Evolutionary conservation across 2,888 invertebrate genomes (phyloP).

Genomic region (Mimachlamys varia): DNA sequence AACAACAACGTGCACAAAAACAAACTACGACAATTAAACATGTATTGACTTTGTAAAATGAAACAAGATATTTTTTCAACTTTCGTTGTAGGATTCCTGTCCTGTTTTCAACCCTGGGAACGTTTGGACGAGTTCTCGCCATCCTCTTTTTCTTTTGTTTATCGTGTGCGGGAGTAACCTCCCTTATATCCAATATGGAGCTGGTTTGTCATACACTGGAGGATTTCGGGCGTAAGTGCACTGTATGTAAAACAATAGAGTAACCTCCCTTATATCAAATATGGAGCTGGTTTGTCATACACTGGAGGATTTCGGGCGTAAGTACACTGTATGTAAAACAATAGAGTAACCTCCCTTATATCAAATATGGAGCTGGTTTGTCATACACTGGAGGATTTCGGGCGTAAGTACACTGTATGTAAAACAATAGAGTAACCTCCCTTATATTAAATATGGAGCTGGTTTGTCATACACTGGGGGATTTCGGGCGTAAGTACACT

Average conservation of each 20-base stretch:
- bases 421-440: conserved; percentile 75
- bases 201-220: conserved; percentile 67
- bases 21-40: no score
- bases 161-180: conserved; percentile 75
- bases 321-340: no score
- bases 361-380: conserved; percentile 71
- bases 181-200: conserved; percentile 74
- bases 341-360: conserved; percentile 75
- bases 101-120: conserved; percentile 69
- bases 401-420: no score
- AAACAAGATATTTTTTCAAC: no score
- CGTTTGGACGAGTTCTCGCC: conserved; percentile 70
- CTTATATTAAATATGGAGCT: conserved; percentile 74
- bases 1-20: no score
- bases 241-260: no score
- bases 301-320: conserved; percentile 72
- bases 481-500: conserved; percentile 70
- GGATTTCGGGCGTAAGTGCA: no score
- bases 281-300: conserved; percentile 71
- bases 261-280: conserved; percentile 75
- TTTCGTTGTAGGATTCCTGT: conserved; percentile 71
- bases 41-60: no score
- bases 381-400: conserved; percentile 72
- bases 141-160: conserved; percentile 75
- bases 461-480: conserved; percentile 66